A percentile compares a stretch with the other conserved stretches of the same genome.
Conservation (phyloP, 37 sponge, comb jelly and placozoan species). For the Theonella swinhoei region DNA sequence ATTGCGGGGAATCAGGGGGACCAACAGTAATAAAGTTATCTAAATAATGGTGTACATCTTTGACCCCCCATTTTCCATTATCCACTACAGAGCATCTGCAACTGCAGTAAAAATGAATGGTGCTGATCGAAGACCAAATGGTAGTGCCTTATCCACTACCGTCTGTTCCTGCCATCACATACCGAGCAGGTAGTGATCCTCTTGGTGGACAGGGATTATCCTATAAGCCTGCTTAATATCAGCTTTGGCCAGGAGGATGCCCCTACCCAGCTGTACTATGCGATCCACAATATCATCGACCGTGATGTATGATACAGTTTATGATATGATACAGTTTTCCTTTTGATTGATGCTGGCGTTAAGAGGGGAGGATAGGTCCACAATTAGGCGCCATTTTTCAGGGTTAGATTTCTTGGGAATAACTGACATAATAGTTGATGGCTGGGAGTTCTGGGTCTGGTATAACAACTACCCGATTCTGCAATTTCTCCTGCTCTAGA, state of each 20-base stretch:
- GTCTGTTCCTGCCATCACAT: background rate
- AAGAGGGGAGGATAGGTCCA: background rate
- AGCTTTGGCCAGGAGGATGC: background rate
- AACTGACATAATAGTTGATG: background rate
- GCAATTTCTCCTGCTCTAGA: background rate
- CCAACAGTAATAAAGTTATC: background rate
- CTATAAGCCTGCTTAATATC: conserved; percentile 7
- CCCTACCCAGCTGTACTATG: background rate
- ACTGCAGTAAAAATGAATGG: conserved; percentile 12
- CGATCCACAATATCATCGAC: background rate
- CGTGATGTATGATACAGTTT: background rate
- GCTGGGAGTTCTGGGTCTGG: background rate
- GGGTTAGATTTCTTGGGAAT: background rate
- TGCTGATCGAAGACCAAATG: conserved; percentile 18
- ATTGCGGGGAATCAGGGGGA: background rate
- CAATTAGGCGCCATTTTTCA: background rate
- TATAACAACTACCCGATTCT: background rate
- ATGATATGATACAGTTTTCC: background rate
- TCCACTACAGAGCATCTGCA: conserved; percentile 6
- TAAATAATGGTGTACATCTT: background rate
- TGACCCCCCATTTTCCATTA: background rate
- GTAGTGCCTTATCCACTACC: conserved; percentile 8
- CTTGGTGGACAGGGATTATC: conserved; percentile 3
- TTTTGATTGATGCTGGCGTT: conserved; percentile 1
- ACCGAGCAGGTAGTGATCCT: conserved; percentile 4